Evolutionary conservation across 2,797 vertebrate genomes (phyloP), one percentile per base, ranked within the genome.

Genomic region (Martes flavigula): DNA sequence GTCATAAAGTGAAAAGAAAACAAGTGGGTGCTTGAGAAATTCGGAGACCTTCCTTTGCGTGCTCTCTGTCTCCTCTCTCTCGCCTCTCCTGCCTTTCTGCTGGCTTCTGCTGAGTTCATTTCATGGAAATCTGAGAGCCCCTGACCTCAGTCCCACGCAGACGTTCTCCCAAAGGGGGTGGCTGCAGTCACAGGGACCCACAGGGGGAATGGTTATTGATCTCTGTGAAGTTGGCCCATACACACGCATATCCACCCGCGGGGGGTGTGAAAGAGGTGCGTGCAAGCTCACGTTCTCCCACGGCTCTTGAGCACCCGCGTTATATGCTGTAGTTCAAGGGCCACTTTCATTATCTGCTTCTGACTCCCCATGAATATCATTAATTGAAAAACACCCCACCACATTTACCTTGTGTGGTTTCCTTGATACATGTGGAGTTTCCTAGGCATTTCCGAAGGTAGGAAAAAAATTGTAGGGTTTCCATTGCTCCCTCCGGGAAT

Each of bases 281-380:
- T 8, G 51, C 13, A 18, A 77, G 23, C 72, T 23, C 2, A 21
- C 1, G 3, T 9, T 56, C n/a, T 25, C n/a, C 72, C 7, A 0
- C 0, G 30, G 82, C 38, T 92, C 13, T 17, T 46, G 30, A 56
- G 70, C 54, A 21, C 23, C 4, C 25, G 3, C 3, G 25, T 2
- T 56, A 4, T 77, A 21, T 9, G 27, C 32, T 8, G 1, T 4
- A 25, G 7, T 14, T 27, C 6, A 40, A 91, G 43, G 27, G 8
- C 21, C n/a, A 54, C 25, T 96, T 90, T 96, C 64, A 85, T 87
- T 91, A 89, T 68, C 56, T 43, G 27, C 43, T 78, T 70, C 30
- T 60, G 62, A 64, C 27, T 81, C 35, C 75, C 73, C 27, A 6
- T 7, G 84, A 78, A 90, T 81, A 66, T 35, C 17, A 60, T 77